phyloP scores from a whole-genome alignment of 2,888 invertebrate species.

The Hydrotaea diabolus region DNA sequence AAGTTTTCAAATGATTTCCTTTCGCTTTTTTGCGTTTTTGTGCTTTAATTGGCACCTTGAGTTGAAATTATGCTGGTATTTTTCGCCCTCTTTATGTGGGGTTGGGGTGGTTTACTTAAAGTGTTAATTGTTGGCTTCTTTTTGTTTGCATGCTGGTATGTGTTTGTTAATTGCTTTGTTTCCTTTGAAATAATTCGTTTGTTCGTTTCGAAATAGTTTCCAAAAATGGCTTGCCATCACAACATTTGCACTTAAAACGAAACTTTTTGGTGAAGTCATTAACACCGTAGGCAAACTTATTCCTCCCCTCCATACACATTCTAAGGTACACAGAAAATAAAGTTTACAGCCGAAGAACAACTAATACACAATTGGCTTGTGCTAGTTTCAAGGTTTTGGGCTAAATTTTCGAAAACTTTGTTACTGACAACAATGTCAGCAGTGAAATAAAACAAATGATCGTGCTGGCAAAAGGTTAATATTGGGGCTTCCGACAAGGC shows the following conservation, averaged over 20 bases:
- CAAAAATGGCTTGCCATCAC: background rate
- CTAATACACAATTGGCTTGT: too few species aligned
- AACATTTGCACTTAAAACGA: background rate
- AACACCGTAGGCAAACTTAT: background rate
- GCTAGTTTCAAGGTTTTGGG: too few species aligned
- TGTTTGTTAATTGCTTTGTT: conserved; percentile 24
- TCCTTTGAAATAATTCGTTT: conserved; percentile 23
- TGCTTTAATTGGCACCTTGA: conserved; percentile 10
- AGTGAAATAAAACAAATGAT: too few species aligned
- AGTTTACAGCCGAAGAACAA: background rate
- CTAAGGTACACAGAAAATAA: background rate
- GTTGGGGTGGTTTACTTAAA: background rate
- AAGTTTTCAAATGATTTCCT: conserved; percentile 13
- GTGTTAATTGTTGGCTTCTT: conserved; percentile 27
- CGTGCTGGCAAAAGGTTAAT: too few species aligned
- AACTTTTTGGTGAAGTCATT: conserved; percentile 26
- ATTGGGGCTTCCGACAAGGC: too few species aligned
- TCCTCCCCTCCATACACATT: too few species aligned
- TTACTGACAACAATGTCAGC: too few species aligned
- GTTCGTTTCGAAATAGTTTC: background rate
- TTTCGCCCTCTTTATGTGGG: background rate
- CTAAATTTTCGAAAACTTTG: too few species aligned
- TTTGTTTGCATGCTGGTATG: background rate
- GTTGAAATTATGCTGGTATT: too few species aligned
- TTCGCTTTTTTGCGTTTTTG: background rate